Conservation (phyloP, 1,140 invertebrate genomes). For the Papilio helenus region DNA sequence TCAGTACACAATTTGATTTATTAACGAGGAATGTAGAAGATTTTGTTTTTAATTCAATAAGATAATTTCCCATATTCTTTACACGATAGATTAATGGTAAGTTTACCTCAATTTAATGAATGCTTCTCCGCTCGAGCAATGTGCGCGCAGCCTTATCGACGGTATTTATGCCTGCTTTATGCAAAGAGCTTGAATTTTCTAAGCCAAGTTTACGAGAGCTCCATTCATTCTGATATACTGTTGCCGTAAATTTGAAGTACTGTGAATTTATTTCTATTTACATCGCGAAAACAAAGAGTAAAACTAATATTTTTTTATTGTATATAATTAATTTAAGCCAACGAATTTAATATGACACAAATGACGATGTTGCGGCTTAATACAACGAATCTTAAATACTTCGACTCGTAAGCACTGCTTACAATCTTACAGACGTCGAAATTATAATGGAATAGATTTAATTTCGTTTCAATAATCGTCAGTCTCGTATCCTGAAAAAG, state of each 20-base stretch:
- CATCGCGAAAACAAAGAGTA: neutral
- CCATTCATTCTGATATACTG: conserved; percentile 69
- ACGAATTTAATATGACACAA: no score
- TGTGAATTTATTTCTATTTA: conserved; percentile 20
- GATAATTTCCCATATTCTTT: neutral
- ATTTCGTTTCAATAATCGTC: no score
- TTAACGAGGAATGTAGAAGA: no score
- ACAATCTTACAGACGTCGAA: no score
- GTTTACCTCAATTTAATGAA: conserved; percentile 23
- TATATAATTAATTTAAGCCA: no score
- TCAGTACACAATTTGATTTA: no score
- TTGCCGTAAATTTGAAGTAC: conserved; percentile 26
- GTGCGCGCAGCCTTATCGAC: conserved; percentile 50
- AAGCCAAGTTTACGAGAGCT: conserved; percentile 53
- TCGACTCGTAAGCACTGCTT: no score
- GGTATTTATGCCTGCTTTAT: conserved; percentile 75
- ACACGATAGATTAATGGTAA: neutral
- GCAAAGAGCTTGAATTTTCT: conserved; percentile 60
- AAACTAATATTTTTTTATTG: neutral
- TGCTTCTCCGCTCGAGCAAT: conserved; percentile 42
- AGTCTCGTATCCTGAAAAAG: no score
- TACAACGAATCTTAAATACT: no score
- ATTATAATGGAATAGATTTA: no score
- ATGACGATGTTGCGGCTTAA: no score
- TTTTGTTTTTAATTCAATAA: neutral